Percentiles rank a stretch among this genome's conserved stretches.
phyloP scores from a whole-genome alignment of 2,888 invertebrate species.

The Spisula solida region DNA sequence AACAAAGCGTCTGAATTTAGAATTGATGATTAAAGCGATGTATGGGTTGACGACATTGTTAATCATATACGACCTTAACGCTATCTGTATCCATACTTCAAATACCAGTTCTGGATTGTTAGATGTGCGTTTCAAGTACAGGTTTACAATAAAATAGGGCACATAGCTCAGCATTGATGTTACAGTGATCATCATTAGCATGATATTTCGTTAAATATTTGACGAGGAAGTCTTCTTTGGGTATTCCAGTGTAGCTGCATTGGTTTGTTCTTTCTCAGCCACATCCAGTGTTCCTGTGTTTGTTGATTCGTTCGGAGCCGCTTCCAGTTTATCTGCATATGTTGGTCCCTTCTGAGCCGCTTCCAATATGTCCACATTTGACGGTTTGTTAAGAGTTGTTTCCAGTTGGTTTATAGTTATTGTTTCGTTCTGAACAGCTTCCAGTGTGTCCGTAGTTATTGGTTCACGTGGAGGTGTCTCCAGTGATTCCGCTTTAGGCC shows the following conservation, averaged over 20 bases:
- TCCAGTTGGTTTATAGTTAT: too few relatives aligned
- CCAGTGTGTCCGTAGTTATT: too few relatives aligned
- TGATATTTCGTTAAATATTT: slow-evolving; percentile 7
- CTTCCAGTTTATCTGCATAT: too few relatives aligned
- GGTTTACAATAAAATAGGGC: slow-evolving; percentile 41
- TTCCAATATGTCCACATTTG: too few relatives aligned
- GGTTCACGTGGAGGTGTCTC: too few relatives aligned
- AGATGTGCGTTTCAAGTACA: not conserved
- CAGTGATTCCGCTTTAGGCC: too few relatives aligned
- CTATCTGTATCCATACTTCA: slow-evolving; percentile 38
- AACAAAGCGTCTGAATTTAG: slow-evolving; percentile 28
- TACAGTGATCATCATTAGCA: slow-evolving; percentile 34
- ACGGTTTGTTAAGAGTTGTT: too few relatives aligned
- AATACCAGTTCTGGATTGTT: slow-evolving; percentile 3
- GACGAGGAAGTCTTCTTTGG: not conserved
- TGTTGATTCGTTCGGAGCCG: too few relatives aligned
- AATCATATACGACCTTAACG: slow-evolving; percentile 27
- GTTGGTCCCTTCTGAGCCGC: too few relatives aligned
- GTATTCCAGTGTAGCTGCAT: too few relatives aligned
- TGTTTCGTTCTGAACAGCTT: too few relatives aligned
- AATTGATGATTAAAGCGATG: slow-evolving; percentile 38
- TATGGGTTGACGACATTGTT: slow-evolving; percentile 48
- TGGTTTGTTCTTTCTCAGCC: too few relatives aligned
- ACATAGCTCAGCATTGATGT: slow-evolving; percentile 37
- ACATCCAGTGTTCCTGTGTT: not conserved